Evolutionary conservation across 1,140 invertebrate species (phyloP), one percentile per base, ranked within the genome.

Genomic region (Thalassaphorura encarpata): DNA sequence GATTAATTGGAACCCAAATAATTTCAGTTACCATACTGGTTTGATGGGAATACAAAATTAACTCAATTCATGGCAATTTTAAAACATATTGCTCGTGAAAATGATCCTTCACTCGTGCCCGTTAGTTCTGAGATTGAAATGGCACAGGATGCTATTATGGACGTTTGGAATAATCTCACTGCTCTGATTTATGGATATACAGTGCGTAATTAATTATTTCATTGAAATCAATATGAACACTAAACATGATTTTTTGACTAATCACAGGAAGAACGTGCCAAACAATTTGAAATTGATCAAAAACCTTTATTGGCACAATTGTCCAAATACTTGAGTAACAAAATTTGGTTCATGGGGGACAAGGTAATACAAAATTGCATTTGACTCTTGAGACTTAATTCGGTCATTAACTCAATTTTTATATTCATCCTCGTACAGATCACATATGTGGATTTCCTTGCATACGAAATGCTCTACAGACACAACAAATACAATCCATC

Each of bases 21-120:
- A 24, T 50, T 50, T 36, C 21, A 52, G 50, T 24, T 52, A 6
- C 50, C 50, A 3, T 52, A 52, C 24, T 52, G 50, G 50, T 24
- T 52, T 26, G 50, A 52, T 21, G 33, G 41, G 16, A 52, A 52
- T 27, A 36, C 41, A 3, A 52, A 52, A 28, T 15, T 52, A 18
- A 41, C 50, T 16, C 33, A 52, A 36, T 52, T 36, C n/a, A 41
- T 15, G 36, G 50, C 50, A 3, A 52, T 52, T 24, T n/a, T 52
- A 11, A 11, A 11, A 15, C 41, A 52, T 26, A 23, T 52, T 18
- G 6, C 5, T 19, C 31, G 50, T 11, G n/a, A 41, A 24, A 16
- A 52, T 24, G 28, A 41, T 18, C 50, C 50, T 6, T 13, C 6
- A 18, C 23, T 52, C 3, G 5, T 52, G n/a, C 50, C 50, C 11